Conservation (phyloP, 2,888 invertebrate genomes). For the Zonitis immaculata region DNA sequence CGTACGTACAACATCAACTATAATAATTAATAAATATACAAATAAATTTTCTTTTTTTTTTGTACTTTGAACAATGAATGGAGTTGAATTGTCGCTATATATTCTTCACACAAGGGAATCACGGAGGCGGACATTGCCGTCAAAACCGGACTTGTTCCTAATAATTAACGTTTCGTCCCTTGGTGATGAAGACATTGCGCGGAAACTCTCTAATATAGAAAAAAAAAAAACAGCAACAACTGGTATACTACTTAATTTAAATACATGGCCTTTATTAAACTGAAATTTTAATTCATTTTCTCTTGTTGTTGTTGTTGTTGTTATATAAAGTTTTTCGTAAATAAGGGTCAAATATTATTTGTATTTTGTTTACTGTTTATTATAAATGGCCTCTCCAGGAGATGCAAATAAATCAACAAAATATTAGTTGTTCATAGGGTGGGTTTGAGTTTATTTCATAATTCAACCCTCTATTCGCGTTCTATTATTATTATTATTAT, state of each 20-base stretch:
- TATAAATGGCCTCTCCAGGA: slow-evolving; percentile 31
- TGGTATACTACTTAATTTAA: too few species aligned
- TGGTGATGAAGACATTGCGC: slow-evolving; percentile 37
- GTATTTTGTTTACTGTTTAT: slow-evolving; percentile 36
- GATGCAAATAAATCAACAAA: slow-evolving; percentile 31
- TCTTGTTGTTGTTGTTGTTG: too few species aligned
- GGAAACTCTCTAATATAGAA: too few species aligned
- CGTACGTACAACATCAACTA: not conserved
- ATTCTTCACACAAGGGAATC: not conserved
- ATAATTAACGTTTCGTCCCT: slow-evolving; percentile 60
- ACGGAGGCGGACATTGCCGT: slow-evolving; percentile 34
- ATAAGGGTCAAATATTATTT: slow-evolving; percentile 29
- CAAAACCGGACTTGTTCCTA: slow-evolving; percentile 56
- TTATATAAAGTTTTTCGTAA: slow-evolving; percentile 10
- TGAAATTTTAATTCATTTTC: slow-evolving; percentile 46
- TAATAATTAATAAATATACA: too few species aligned
- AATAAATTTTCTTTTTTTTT: not conserved
- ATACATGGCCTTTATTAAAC: slow-evolving; percentile 45
- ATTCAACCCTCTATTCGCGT: too few species aligned
- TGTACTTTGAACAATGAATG: not conserved
- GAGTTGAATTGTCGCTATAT: not conserved
- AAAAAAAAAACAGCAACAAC: too few species aligned
- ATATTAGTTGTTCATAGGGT: too few species aligned
- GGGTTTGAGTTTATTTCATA: too few species aligned
- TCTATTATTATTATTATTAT: too few species aligned